These are phyloP conservation scores for Manis javanica DNA, from an alignment of 2,797 vertebrate species.

Conservation along the genomic window DNA sequence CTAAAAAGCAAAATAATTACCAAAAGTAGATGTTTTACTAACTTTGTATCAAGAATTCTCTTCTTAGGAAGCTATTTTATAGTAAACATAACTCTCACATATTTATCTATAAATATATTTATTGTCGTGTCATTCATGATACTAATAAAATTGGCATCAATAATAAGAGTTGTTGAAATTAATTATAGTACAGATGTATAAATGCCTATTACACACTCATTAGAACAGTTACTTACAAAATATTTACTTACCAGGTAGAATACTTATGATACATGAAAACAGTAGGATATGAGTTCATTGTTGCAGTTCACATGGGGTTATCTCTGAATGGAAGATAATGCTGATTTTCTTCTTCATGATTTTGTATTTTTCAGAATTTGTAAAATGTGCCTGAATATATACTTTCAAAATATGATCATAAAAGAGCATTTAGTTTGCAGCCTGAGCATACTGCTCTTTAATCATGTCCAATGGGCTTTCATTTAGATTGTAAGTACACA, in stretches of 20 bases:
- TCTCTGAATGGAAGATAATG: neutral
- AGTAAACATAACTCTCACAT: neutral
- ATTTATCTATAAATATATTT: neutral
- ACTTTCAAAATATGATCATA: neutral
- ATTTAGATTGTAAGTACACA: neutral
- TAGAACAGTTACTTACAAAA: neutral
- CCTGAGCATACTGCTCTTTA: neutral
- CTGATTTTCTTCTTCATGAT: neutral
- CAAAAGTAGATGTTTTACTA: neutral
- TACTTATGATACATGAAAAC: neutral
- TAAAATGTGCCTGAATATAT: neutral
- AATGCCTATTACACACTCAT: neutral
- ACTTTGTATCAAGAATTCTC: neutral
- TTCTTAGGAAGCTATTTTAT: neutral
- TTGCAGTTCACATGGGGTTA: neutral
- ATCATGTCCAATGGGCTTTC: neutral
- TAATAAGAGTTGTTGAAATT: neutral
- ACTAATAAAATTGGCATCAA: neutral
- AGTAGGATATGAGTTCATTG: neutral
- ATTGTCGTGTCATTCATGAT: neutral
- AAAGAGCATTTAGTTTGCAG: neutral
- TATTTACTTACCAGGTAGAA: neutral
- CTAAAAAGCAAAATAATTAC: constrained; percentile 29
- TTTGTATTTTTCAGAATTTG: neutral
- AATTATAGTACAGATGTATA: neutral